Evolutionary conservation across 2,113 vertebrate species (phyloP).

Genomic region (Aphyosemion australe): DNA sequence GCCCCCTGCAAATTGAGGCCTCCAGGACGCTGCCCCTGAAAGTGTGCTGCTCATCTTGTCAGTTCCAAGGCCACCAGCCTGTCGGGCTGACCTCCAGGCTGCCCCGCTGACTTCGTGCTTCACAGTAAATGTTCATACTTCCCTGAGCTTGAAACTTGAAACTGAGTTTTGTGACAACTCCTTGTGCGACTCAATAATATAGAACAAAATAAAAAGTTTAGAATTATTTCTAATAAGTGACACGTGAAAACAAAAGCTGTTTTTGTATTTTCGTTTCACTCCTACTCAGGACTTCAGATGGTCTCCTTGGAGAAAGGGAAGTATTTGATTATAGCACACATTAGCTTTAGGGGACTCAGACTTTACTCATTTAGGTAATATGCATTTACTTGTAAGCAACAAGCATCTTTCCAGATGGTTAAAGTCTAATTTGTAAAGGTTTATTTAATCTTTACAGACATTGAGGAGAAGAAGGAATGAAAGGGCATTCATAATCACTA

Average conservation of each 20-base stretch:
- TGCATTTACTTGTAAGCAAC: not conserved
- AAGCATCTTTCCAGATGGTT: conserved; percentile 11
- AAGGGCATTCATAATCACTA: not conserved
- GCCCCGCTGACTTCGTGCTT: not conserved
- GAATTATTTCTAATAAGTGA: not conserved
- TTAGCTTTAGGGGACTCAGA: conserved; percentile 6
- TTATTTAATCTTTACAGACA: conserved; percentile 1
- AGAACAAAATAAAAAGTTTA: not conserved
- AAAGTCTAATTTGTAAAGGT: conserved; percentile 17
- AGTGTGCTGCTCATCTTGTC: not conserved
- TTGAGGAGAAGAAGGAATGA: not conserved
- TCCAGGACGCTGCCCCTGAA: not conserved
- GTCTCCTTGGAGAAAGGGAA: not conserved
- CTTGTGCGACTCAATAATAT: not conserved
- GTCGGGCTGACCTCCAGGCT: not conserved
- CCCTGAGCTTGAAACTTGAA: not conserved
- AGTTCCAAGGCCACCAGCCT: not conserved
- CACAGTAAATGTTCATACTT: not conserved
- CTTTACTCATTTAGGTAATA: conserved; percentile 7
- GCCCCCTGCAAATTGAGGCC: not conserved
- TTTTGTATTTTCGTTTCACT: not conserved
- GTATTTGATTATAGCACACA: not conserved
- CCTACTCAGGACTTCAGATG: not conserved
- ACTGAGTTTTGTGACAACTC: not conserved
- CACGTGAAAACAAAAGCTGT: not conserved